Percentiles rank a stretch among this genome's conserved stretches.
These are phyloP conservation scores for Eulimnadia texana DNA, from an alignment of 1,140 invertebrate species.

Conservation along the genomic window DNA sequence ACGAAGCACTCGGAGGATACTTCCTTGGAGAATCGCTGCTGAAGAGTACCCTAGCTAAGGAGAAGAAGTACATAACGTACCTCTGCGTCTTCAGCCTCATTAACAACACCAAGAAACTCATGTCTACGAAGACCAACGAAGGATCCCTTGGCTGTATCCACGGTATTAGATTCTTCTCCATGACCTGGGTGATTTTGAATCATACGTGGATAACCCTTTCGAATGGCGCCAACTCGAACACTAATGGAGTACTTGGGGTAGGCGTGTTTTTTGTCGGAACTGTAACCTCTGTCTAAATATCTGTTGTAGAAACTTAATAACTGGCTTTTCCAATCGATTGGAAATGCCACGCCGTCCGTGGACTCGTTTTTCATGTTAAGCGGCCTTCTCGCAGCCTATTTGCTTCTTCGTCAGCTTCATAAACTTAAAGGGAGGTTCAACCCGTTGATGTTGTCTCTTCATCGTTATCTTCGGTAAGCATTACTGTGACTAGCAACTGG, in stretches of 20 bases:
- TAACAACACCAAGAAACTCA: conserved; percentile 28
- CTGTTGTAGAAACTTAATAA: conserved; percentile 33
- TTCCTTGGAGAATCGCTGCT: not conserved
- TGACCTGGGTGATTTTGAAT: conserved; percentile 84
- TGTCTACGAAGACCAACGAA: conserved; percentile 31
- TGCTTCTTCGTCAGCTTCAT: conserved; percentile 10
- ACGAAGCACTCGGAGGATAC: conserved; percentile 2
- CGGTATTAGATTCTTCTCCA: conserved; percentile 65
- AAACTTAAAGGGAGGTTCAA: conserved; percentile 13
- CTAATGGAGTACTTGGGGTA: not conserved
- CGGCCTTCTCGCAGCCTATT: conserved; percentile 17
- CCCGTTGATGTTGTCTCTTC: not conserved
- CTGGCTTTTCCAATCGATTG: conserved; percentile 65
- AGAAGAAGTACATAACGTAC: conserved; percentile 15
- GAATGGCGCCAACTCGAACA: conserved; percentile 7
- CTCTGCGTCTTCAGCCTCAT: conserved; percentile 28
- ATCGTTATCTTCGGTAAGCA: conserved; percentile 9
- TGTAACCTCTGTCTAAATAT: not conserved
- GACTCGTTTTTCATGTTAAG: conserved; percentile 81
- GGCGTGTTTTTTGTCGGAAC: not conserved
- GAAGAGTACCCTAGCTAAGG: not conserved
- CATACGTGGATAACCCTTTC: conserved; percentile 64
- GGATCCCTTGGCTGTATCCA: conserved; percentile 70
- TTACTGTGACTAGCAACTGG: not conserved
- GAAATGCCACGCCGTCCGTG: conserved; percentile 75